A percentile compares a stretch with the other conserved stretches of the same genome.
phyloP scores from a whole-genome alignment of 2,888 invertebrate species.

The Lottia scabra region DNA sequence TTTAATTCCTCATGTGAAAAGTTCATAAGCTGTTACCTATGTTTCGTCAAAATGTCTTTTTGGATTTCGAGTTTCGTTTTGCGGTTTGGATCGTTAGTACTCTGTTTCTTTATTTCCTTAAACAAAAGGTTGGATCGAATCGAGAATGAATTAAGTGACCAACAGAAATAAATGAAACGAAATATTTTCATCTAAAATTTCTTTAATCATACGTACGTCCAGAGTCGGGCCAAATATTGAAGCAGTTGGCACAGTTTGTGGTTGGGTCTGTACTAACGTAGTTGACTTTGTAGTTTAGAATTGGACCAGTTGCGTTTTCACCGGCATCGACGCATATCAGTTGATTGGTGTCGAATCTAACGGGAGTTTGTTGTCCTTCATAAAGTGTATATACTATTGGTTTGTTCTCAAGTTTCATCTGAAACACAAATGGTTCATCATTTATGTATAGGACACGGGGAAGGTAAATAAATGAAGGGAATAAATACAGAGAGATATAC shows the following conservation, averaged over 20 bases:
- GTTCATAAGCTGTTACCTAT: too few relatives aligned
- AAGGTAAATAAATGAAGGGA: too few relatives aligned
- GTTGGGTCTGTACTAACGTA: neutral
- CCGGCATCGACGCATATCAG: neutral
- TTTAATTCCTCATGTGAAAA: too few relatives aligned
- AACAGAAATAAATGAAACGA: too few relatives aligned
- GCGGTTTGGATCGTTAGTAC: too few relatives aligned
- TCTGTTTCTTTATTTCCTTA: too few relatives aligned
- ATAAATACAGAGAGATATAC: too few relatives aligned
- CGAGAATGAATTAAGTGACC: too few relatives aligned
- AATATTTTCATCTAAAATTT: neutral
- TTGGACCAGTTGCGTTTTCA: neutral
- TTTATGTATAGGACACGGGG: too few relatives aligned
- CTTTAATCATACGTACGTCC: neutral
- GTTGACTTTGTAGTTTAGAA: neutral
- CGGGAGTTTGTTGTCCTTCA: neutral
- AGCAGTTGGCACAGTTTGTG: neutral
- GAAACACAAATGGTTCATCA: neutral
- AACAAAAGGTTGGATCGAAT: too few relatives aligned
- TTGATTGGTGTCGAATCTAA: neutral
- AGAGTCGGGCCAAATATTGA: neutral
- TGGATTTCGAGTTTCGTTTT: too few relatives aligned
- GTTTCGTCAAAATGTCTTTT: too few relatives aligned
- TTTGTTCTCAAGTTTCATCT: neutral
- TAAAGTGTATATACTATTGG: neutral